Percentiles rank a stretch among this genome's conserved stretches.
Evolutionary conservation across 1,140 invertebrate genomes (phyloP).

Genomic region (Acromyrmex echinatior): DNA sequence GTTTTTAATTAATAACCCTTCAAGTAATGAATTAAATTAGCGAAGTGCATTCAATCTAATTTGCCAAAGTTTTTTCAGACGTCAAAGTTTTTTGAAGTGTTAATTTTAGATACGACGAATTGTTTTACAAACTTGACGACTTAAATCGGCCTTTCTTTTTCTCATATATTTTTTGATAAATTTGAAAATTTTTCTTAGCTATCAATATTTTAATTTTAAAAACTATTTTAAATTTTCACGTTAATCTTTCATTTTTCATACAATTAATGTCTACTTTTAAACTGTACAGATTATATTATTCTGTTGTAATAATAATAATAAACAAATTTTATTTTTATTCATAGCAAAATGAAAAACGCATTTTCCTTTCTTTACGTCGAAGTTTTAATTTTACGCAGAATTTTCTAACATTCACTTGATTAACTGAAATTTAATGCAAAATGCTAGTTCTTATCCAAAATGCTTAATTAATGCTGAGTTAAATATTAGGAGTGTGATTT

Average conservation of each 20-base stretch:
- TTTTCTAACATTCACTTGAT: neutral
- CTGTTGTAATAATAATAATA: neutral
- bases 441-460: neutral
- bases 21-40: neutral
- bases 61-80: neutral
- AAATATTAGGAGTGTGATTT: neutral
- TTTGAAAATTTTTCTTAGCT: neutral
- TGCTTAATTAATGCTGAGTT: too few species aligned
- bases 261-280: neutral
- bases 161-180: neutral
- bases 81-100: neutral
- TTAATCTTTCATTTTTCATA: neutral
- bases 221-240: neutral
- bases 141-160: neutral
- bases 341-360: neutral
- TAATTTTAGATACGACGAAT: neutral
- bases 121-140: neutral
- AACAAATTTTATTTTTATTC: neutral
- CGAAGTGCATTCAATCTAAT: neutral
- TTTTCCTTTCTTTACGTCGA: neutral
- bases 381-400: neutral
- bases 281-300: neutral
- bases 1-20: conserved; percentile 23
- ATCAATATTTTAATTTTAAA: neutral
- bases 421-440: conserved; percentile 18